phyloP scores from a whole-genome alignment of 2,888 invertebrate species.

The Drosophila stalkeri region DNA sequence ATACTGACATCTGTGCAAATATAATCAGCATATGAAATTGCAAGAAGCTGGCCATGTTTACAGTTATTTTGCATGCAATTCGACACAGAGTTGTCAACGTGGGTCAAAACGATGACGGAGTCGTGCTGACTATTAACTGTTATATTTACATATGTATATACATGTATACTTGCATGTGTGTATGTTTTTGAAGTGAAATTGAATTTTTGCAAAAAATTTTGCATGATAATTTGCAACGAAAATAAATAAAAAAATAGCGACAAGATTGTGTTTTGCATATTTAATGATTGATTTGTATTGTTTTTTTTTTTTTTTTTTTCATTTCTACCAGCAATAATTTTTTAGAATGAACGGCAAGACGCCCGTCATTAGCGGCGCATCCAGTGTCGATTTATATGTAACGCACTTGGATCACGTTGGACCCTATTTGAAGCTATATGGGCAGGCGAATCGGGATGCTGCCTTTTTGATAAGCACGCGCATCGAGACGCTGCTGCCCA shows the following conservation, averaged over 20 bases:
- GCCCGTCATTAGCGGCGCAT: slow-evolving; percentile 33
- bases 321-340: slow-evolving; percentile 54
- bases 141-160: slow-evolving; percentile 3
- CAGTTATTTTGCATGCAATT: slow-evolving; percentile 51
- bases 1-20: slow-evolving; percentile 5
- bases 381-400: slow-evolving; percentile 59
- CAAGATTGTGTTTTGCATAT: slow-evolving; percentile 42
- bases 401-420: slow-evolving; percentile 88
- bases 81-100: slow-evolving; percentile 44
- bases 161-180: not conserved
- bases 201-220: slow-evolving; percentile 22
- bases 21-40: slow-evolving; percentile 3
- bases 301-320: not conserved
- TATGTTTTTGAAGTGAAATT: slow-evolving; percentile 36
- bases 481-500: slow-evolving; percentile 77
- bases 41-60: slow-evolving; percentile 45
- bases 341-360: slow-evolving; percentile 62
- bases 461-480: slow-evolving; percentile 76
- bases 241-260: not conserved
- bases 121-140: slow-evolving; percentile 50
- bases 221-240: slow-evolving; percentile 5
- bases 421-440: slow-evolving; percentile 90
- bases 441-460: slow-evolving; percentile 86
- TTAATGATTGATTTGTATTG: slow-evolving; percentile 15
- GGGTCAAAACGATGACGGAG: not conserved